Evolutionary conservation across 1,140 invertebrate species (phyloP).

Genomic region (Nylanderia fulva): DNA sequence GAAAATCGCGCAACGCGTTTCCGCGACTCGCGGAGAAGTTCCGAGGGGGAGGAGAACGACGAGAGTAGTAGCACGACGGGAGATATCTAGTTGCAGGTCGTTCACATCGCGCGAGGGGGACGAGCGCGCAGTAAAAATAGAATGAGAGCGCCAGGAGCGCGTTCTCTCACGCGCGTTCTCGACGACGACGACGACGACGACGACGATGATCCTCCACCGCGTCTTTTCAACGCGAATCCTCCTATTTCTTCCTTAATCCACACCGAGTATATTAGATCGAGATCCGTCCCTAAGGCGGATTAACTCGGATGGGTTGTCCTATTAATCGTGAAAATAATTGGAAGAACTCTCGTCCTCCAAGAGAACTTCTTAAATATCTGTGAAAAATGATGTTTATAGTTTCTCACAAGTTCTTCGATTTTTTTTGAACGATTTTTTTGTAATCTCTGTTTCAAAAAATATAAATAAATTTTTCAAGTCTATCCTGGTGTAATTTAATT

Average conservation of each 20-base stretch:
- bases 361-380: too few relatives aligned
- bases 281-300: too few relatives aligned
- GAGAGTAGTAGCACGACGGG: slow-evolving; percentile 65
- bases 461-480: not conserved
- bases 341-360: too few relatives aligned
- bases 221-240: slow-evolving; percentile 5
- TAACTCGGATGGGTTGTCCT: too few relatives aligned
- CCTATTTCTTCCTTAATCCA: not conserved
- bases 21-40: slow-evolving; percentile 44
- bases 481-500: not conserved
- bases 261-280: not conserved
- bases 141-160: slow-evolving; percentile 81
- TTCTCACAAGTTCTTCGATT: not conserved
- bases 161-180: slow-evolving; percentile 75
- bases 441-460: not conserved
- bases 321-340: too few relatives aligned
- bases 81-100: slow-evolving; percentile 85
- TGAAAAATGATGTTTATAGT: not conserved
- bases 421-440: not conserved
- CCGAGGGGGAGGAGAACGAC: slow-evolving; percentile 59
- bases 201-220: slow-evolving; percentile 30
- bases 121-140: slow-evolving; percentile 83
- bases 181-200: slow-evolving; percentile 55
- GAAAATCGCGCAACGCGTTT: slow-evolving; percentile 60
- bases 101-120: slow-evolving; percentile 84